Percentiles rank a stretch among this genome's conserved stretches.
Evolutionary conservation across 2,113 vertebrate species (phyloP).

Genomic region (Pithys albifrons): DNA sequence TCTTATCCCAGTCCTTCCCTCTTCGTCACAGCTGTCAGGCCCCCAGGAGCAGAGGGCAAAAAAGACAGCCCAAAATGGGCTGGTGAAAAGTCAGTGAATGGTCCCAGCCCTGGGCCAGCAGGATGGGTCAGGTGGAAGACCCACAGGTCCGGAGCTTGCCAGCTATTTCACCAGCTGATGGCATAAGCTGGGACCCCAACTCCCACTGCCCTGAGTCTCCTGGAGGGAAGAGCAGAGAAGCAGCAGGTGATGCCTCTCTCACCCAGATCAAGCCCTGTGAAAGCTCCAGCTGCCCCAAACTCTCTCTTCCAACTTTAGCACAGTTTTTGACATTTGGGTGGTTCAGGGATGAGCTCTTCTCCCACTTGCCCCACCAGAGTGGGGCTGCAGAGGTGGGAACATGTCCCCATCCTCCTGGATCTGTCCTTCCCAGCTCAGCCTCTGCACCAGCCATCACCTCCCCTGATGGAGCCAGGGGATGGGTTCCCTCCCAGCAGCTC

Average conservation of each 20-base stretch:
- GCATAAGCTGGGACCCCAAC: neutral
- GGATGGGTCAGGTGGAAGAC: neutral
- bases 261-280: fast-evolving
- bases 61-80: neutral
- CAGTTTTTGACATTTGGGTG: neutral
- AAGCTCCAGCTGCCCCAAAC: neutral
- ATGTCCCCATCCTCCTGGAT: fast-evolving
- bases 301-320: neutral
- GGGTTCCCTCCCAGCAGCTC: neutral
- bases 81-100: fast-evolving
- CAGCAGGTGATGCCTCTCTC: fast-evolving
- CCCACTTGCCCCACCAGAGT: fast-evolving
- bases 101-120: neutral
- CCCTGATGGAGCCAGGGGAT: neutral
- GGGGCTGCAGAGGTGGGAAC: neutral
- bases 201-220: neutral
- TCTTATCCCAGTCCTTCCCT: neutral
- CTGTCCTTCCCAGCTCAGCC: neutral
- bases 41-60: neutral
- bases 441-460: neutral
- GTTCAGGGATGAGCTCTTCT: neutral
- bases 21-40: fast-evolving
- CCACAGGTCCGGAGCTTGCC: fast-evolving
- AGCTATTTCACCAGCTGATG: neutral
- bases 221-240: neutral